Conservation (phyloP, 2,113 vertebrate genomes). For the cattle (Bos taurus) region ARS-UCD2.0 NC_037337.1:12807001-12807500, state of each 20-base stretch:
- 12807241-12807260: constrained; percentile 92
- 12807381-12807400: background rate
- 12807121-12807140: constrained; percentile 84
- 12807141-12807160: constrained; percentile 93
- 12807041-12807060: background rate
- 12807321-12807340: background rate
- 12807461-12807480: background rate
- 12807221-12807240: constrained; percentile 87
- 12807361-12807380: background rate
- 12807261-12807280: constrained; percentile 35
- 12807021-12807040: background rate
- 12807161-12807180: constrained; percentile 88
- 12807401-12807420: background rate
- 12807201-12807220: constrained; percentile 90
- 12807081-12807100: background rate
- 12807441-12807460: background rate
- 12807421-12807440: background rate
- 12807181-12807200: constrained; percentile 91
- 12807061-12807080: background rate
- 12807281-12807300: background rate
- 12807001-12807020: background rate
- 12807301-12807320: background rate
- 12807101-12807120: background rate
- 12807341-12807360: background rate
- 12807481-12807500: background rate